Conservation (phyloP, 2,797 vertebrate species). For the Gymnothorax reevesii region DNA sequence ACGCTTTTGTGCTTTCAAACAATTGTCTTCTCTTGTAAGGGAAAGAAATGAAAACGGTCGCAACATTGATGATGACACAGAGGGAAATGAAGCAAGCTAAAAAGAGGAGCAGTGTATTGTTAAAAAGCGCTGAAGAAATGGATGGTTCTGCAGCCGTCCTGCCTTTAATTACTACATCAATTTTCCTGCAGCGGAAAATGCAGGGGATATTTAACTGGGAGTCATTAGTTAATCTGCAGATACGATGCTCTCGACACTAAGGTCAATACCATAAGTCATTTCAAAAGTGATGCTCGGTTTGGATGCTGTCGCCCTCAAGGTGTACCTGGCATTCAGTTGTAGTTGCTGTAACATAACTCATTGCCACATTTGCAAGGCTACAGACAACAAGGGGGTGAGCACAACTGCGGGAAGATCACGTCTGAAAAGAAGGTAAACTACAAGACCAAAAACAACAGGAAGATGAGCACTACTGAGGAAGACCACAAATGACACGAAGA, state of each 20-base stretch:
- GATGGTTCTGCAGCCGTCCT: conserved; percentile 16
- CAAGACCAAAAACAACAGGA: not conserved
- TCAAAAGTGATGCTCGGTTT: not conserved
- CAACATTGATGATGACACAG: not conserved
- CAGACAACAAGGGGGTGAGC: not conserved
- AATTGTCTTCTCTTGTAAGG: not conserved
- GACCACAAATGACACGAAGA: not conserved
- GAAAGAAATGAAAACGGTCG: not conserved
- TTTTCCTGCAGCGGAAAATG: conserved; percentile 23
- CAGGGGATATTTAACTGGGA: conserved; percentile 21
- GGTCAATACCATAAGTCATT: conserved; percentile 31
- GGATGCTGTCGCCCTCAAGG: conserved; percentile 7
- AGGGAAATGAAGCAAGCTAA: not conserved
- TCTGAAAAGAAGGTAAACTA: not conserved
- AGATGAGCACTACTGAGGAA: not conserved
- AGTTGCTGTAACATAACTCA: conserved; percentile 13
- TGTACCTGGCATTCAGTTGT: not conserved
- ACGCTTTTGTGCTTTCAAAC: not conserved
- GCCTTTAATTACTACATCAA: conserved; percentile 31
- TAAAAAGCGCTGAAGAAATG: conserved; percentile 2
- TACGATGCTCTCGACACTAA: conserved; percentile 11
- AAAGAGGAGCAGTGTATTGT: not conserved
- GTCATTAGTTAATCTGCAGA: conserved; percentile 24
- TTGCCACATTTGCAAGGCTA: not conserved
- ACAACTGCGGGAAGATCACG: not conserved